Evolutionary conservation across 2,113 vertebrate species (phyloP).

Genomic region (Alosa alosa): DNA sequence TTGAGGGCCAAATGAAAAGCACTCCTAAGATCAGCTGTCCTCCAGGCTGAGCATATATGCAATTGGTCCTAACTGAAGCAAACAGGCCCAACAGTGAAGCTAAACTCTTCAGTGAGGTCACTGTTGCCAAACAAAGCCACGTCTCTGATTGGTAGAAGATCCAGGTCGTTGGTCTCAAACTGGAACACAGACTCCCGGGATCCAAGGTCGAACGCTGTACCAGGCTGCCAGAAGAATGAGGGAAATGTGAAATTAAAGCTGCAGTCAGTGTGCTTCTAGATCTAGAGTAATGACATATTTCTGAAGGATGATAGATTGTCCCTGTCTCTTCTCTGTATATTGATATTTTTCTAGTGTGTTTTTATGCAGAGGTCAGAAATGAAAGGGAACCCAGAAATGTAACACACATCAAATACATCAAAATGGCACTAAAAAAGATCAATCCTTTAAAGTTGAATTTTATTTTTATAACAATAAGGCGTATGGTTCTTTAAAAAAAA

Average conservation of each 20-base stretch:
- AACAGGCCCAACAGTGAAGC: slow-evolving; percentile 78
- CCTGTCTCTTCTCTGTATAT: background rate
- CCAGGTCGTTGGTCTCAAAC: slow-evolving; percentile 73
- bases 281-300: background rate
- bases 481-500: background rate
- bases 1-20: slow-evolving; percentile 30
- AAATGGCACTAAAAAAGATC: background rate
- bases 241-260: background rate
- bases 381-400: background rate
- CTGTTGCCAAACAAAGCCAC: slow-evolving; percentile 74
- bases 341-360: background rate
- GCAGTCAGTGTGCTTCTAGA: background rate
- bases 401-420: too few relatives aligned
- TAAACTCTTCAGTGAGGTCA: slow-evolving; percentile 69
- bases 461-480: background rate
- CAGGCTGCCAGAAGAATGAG: slow-evolving; percentile 40
- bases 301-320: background rate
- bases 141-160: slow-evolving; percentile 78
- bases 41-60: slow-evolving; percentile 5
- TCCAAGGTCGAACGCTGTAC: slow-evolving; percentile 57
- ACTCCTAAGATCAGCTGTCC: slow-evolving; percentile 26
- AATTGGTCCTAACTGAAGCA: slow-evolving; percentile 74
- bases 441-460: too few relatives aligned
- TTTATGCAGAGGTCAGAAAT: background rate
- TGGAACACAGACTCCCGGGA: slow-evolving; percentile 71